Base-by-base conservation (phyloP, 2,113 vertebrate genomes). In the Motacilla tschutschensis region DNA sequence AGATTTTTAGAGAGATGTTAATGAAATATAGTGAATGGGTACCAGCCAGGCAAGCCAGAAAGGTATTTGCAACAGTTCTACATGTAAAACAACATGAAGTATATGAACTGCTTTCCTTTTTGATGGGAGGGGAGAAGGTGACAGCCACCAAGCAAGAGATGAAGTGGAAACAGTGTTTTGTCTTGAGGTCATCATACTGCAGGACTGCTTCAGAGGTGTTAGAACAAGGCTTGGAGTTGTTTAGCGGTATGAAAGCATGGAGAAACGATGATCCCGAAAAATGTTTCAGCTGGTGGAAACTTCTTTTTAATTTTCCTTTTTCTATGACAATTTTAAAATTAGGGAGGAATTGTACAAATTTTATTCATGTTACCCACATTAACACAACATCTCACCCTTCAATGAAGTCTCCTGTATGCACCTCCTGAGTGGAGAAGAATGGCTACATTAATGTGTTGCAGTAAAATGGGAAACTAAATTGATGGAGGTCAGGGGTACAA, bases 231-330 rank as follows among this genome's bases (percentile, higher is more conserved):
- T 86, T 70, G 31, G 41, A 47, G 6, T 25, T 66, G 35, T 55
- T 85, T 9, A 60, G 8, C 9, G 0, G 0, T 59, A 16, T 40
- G 22, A 67, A 80, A 70, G 2, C 0, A 0, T 16, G 8, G 22
- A 77, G 12, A 51, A 86, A 53, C 6, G 0, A 26, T 24, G 19
- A 31, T 31, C 21, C 33, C 77, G 17, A 31, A 57, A 53, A 88
- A 60, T 47, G 12, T 43, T 63, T 67, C 35, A 25, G 29, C 25
- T 80, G 10, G 6, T 62, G 20, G 35, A 74, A 54, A 63, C 3
- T 14, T 46, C 5, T 60, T 53, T 62, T 69, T 36, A 10, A 14
- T 26, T 66, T 75, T 55, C 10, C 1, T 53, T 75, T 76, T 59
- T 20, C 20, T 17, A 6, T 41, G 17, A 10, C 9, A 40, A 5